Conservation (phyloP, 2,113 vertebrate species). For the Apteryx owenii region DNA sequence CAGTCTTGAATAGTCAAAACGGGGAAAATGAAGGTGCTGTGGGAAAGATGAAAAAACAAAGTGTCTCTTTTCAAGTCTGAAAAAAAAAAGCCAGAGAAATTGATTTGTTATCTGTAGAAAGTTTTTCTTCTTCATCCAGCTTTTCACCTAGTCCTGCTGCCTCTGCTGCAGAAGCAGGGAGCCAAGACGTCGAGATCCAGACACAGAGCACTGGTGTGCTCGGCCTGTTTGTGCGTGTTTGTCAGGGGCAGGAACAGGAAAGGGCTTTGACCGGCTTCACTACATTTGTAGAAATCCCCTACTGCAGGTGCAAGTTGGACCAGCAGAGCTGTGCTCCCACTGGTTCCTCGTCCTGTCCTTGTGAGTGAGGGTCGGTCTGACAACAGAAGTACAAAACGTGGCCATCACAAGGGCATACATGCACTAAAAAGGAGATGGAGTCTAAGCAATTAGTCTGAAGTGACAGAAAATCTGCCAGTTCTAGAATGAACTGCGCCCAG, state of each 20-base stretch:
- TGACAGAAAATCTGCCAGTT: background rate
- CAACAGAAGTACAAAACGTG: too few relatives aligned
- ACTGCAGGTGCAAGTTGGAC: too few relatives aligned
- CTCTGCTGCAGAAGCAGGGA: background rate
- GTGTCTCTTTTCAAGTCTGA: background rate
- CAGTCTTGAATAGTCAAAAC: background rate
- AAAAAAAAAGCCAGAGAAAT: background rate
- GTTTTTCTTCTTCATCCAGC: background rate
- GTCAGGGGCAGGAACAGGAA: background rate
- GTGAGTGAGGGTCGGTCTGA: background rate
- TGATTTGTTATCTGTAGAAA: background rate
- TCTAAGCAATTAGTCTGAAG: background rate
- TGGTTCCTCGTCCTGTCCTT: background rate
- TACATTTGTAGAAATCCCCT: background rate
- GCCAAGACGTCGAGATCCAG: background rate
- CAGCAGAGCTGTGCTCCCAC: background rate
- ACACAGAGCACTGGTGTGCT: rapidly evolving
- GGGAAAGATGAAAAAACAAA: background rate
- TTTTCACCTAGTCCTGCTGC: background rate
- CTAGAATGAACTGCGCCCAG: background rate
- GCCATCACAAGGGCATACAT: background rate
- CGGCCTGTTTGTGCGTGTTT: background rate
- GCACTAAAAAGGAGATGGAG: background rate
- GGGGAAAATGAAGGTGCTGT: background rate
- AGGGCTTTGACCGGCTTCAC: background rate